Conservation (phyloP, 2,888 invertebrate species). For the Diadromus collaris region DNA sequence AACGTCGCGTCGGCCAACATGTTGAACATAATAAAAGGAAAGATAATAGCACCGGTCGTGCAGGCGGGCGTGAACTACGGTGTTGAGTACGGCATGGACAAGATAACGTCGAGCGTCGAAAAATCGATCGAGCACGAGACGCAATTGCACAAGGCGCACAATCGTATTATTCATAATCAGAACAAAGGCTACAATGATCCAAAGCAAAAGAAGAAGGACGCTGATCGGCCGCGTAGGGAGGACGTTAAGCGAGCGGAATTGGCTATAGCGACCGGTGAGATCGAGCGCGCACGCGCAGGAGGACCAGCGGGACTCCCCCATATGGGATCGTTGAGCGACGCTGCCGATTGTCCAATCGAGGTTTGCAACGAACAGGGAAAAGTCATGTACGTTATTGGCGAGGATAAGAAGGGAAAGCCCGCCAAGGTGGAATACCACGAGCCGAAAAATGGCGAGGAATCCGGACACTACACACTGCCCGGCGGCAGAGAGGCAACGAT, state of each 20-base stretch:
- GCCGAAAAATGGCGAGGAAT: neutral
- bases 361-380: constrained; percentile 6
- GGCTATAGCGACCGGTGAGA: neutral
- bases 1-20: constrained; percentile 4
- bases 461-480: neutral
- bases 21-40: constrained; percentile 19
- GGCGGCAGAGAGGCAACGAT: neutral
- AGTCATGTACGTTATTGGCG: neutral
- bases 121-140: neutral
- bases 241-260: neutral
- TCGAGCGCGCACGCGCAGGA: neutral
- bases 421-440: constrained; percentile 4
- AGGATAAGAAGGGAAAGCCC: neutral
- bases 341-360: neutral
- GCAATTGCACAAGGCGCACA: neutral
- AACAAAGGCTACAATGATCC: neutral
- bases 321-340: neutral
- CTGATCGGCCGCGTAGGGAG: neutral
- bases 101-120: neutral
- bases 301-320: neutral
- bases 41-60: constrained; percentile 11
- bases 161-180: neutral
- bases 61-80: neutral
- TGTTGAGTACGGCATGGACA: neutral
- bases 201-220: neutral